phyloP scores from a whole-genome alignment of 2,888 invertebrate species.

The Ochropacha duplaris region DNA sequence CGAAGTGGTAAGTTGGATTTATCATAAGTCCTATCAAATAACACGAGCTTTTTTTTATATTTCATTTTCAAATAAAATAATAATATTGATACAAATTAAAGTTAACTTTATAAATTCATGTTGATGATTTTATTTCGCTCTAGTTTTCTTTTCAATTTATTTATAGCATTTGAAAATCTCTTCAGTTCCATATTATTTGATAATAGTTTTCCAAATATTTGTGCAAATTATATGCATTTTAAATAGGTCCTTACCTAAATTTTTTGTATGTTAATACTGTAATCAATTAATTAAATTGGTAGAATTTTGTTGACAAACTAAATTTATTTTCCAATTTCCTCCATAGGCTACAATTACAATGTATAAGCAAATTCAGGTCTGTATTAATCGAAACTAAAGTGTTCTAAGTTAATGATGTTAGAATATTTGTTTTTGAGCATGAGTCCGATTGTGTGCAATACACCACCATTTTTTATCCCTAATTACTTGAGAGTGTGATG shows the following conservation, averaged over 20 bases:
- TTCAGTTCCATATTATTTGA: no score
- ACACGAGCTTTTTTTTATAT: background rate
- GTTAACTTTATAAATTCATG: no score
- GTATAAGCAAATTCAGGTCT: conserved; percentile 83
- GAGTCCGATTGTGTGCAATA: conserved; percentile 37
- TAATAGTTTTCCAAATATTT: no score
- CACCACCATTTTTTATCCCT: conserved; percentile 35
- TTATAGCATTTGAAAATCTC: no score
- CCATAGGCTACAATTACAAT: conserved; percentile 81
- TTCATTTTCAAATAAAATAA: no score
- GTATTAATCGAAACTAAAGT: conserved; percentile 55
- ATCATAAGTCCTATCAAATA: background rate
- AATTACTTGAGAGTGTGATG: conserved; percentile 25
- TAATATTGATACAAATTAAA: no score
- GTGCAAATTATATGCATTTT: no score
- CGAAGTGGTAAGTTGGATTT: conserved; percentile 76
- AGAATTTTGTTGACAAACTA: conserved; percentile 34
- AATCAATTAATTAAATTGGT: background rate
- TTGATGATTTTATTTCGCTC: no score
- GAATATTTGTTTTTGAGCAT: conserved; percentile 57
- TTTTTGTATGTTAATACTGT: no score
- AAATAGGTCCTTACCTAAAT: no score
- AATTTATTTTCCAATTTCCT: conserved; percentile 63
- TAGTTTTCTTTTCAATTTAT: no score
- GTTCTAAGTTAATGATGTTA: conserved; percentile 63